Percentiles rank a stretch among this genome's conserved stretches.
Conservation (phyloP, 2,113 vertebrate genomes). For the Accipiter virgatus region DNA sequence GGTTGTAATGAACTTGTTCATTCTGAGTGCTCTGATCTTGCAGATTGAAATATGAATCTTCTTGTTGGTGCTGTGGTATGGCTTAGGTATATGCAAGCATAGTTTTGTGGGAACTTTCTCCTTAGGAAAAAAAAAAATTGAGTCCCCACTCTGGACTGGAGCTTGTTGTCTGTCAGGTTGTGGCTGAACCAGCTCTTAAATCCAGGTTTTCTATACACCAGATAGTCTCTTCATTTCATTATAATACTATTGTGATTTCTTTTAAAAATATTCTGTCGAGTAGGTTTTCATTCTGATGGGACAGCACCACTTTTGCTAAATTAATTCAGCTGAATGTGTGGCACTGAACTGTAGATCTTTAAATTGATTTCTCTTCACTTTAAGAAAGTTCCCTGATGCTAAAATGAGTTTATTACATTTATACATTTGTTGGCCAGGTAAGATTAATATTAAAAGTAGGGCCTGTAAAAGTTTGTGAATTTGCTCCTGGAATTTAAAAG, state of each 20-base stretch:
- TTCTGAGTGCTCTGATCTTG: not conserved
- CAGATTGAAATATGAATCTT: not conserved
- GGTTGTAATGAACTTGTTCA: not conserved
- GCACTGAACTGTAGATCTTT: not conserved
- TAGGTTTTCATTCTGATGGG: not conserved
- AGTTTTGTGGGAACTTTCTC: not conserved
- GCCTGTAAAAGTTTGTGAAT: not conserved
- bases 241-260: rapidly evolving
- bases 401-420: not conserved
- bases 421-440: not conserved
- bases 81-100: not conserved
- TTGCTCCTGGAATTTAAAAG: not conserved
- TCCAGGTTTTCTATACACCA: not conserved
- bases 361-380: not conserved
- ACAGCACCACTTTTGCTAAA: not conserved
- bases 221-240: not conserved
- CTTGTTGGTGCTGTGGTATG: not conserved
- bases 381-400: not conserved
- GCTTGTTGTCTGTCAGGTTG: not conserved
- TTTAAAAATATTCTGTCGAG: not conserved
- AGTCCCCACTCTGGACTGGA: not conserved
- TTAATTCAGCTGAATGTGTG: not conserved
- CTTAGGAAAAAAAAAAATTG: not conserved
- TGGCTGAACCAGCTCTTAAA: not conserved
- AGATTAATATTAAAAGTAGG: not conserved